Evolutionary conservation across 2,113 vertebrate genomes (phyloP).

Genomic region (Arvicanthis niloticus): DNA sequence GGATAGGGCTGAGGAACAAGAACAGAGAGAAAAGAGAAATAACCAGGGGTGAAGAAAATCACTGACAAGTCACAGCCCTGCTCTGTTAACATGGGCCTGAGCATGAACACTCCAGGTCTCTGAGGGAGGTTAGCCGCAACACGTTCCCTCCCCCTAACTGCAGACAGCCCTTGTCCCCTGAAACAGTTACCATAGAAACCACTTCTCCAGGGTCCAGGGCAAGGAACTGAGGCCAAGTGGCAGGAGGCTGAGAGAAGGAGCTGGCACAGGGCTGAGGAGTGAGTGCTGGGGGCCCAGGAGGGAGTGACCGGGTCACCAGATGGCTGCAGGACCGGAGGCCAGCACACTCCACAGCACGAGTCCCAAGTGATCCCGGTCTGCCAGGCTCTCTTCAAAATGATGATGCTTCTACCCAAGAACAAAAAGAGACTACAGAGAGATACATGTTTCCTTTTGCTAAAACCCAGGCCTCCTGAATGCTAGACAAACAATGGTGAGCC

Average conservation of each 20-base stretch:
- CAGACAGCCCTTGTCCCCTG: background rate
- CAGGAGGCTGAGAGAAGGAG: constrained; percentile 12
- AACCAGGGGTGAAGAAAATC: background rate
- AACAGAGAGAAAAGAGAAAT: background rate
- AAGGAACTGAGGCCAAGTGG: constrained; percentile 11
- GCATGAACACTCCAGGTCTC: background rate
- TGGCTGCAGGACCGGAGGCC: constrained; percentile 47
- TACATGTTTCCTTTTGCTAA: background rate
- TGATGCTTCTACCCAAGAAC: background rate
- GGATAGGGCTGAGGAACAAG: fast-evolving
- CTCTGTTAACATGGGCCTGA: background rate
- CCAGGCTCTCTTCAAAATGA: background rate
- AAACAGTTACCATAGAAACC: constrained; percentile 74
- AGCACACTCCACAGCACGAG: background rate
- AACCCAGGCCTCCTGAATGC: too few species aligned
- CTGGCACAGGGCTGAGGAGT: background rate
- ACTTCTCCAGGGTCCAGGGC: constrained; percentile 20
- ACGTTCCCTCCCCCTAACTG: background rate
- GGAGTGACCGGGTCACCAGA: constrained; percentile 36
- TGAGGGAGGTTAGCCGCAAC: background rate
- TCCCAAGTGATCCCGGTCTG: background rate
- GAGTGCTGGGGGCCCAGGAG: background rate
- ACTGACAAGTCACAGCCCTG: fast-evolving
- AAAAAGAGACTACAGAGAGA: background rate
- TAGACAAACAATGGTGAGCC: background rate